phyloP scores from a whole-genome alignment of 2,797 vertebrate genomes.

The Spinus olivaceus region DNA sequence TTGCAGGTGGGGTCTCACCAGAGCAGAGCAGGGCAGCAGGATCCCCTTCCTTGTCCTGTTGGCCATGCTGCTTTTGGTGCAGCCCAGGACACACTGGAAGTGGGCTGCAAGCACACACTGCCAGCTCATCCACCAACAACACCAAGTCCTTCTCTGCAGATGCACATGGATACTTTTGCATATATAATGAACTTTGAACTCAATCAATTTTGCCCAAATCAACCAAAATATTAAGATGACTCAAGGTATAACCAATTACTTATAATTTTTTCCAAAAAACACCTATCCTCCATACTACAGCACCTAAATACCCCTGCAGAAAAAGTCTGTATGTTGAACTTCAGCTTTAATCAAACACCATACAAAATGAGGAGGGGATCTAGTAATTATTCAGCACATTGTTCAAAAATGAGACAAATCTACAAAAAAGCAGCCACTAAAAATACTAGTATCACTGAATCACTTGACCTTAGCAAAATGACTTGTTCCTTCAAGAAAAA shows the following conservation, averaged over 20 bases:
- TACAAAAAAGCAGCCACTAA: background rate
- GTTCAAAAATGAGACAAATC: background rate
- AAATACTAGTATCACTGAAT: background rate
- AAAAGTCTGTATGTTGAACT: background rate
- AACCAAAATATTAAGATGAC: background rate
- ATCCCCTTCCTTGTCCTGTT: background rate
- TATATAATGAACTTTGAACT: background rate
- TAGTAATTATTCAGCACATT: background rate
- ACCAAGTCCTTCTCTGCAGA: background rate
- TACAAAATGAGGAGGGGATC: accelerated
- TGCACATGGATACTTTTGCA: background rate
- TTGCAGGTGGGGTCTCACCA: background rate
- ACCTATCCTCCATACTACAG: accelerated
- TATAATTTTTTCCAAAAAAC: background rate
- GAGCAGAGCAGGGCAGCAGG: background rate
- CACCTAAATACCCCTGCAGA: background rate
- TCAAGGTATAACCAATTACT: background rate
- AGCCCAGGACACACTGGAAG: background rate
- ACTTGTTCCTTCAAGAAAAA: background rate
- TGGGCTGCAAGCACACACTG: background rate
- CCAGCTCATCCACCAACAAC: background rate
- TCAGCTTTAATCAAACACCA: background rate
- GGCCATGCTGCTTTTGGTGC: accelerated
- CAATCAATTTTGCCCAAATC: background rate
- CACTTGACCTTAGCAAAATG: background rate